These are phyloP conservation scores for Lithobates sylvaticus DNA, from an alignment of 2,797 vertebrate species.

Conservation along the genomic window DNA sequence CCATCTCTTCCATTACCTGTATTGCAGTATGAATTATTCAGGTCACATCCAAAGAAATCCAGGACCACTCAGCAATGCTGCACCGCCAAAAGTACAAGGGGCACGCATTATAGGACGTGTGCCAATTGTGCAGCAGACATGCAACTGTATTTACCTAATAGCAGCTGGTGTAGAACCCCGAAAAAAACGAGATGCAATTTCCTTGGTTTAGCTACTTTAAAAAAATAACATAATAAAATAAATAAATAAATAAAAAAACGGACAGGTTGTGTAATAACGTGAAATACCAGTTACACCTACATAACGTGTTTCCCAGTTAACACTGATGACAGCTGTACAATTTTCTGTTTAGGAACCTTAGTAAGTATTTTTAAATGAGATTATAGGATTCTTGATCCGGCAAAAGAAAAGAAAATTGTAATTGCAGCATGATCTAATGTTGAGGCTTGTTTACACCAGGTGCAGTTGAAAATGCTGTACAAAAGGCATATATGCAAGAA, in stretches of 20 bases:
- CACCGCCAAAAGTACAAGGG: neutral
- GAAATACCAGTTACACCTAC: neutral
- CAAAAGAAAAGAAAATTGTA: neutral
- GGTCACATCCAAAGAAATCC: slow-evolving; percentile 32
- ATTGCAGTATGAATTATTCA: slow-evolving; percentile 44
- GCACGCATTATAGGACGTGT: neutral
- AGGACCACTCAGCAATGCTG: slow-evolving; percentile 2
- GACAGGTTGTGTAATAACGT: no score
- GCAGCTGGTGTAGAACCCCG: no score
- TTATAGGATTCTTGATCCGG: no score
- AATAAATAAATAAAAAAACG: no score
- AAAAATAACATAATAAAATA: no score
- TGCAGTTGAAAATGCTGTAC: no score
- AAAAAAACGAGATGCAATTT: neutral
- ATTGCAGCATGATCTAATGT: neutral
- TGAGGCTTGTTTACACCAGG: no score
- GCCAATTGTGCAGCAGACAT: neutral
- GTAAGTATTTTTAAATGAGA: no score
- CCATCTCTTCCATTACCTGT: slow-evolving; percentile 34
- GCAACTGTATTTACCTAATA: neutral
- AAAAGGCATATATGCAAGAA: no score
- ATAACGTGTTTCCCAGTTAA: neutral
- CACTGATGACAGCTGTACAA: neutral
- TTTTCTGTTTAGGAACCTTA: no score
- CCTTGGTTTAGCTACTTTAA: neutral